Percentiles rank a stretch among this genome's conserved stretches.
Conservation (phyloP, 2,113 vertebrate species). For the Peromyscus californicus region DNA sequence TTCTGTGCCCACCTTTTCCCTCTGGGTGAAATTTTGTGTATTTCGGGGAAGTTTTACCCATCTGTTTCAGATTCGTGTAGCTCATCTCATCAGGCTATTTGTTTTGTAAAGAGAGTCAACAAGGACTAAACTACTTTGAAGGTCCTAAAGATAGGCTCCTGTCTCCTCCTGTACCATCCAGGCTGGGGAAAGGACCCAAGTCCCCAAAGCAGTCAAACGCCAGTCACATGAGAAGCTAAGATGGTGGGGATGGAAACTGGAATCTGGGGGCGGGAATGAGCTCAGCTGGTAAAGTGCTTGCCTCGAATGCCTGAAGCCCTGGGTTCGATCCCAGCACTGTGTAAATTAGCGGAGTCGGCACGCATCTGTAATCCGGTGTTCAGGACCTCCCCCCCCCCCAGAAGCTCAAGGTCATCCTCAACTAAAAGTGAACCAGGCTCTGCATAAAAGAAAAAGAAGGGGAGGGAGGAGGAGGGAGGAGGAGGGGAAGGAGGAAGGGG, state of each 20-base stretch:
- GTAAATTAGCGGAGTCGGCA: not conserved
- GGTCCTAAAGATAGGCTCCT: constrained; percentile 24
- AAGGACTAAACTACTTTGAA: constrained; percentile 48
- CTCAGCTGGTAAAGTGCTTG: not conserved
- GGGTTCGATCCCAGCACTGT: not conserved
- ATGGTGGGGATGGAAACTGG: not conserved
- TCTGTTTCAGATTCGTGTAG: constrained; percentile 83
- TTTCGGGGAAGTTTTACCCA: constrained; percentile 75
- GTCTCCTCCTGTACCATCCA: constrained; percentile 45
- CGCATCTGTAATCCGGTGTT: not conserved
- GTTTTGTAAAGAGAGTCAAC: constrained; percentile 71
- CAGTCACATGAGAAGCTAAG: not conserved
- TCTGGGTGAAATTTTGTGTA: constrained; percentile 70
- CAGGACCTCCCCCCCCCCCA: too few species aligned
- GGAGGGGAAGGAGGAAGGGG: not conserved
- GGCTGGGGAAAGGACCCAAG: not conserved
- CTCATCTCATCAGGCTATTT: constrained; percentile 77
- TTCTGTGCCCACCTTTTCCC: constrained; percentile 24
- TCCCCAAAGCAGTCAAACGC: not conserved
- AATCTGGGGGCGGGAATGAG: not conserved
- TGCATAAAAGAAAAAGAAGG: not conserved
- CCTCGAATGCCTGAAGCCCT: too few species aligned
- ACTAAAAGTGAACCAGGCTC: not conserved
- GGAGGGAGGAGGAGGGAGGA: not conserved
- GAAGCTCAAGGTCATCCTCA: not conserved